Evolutionary conservation across 2,797 vertebrate genomes (phyloP).

Genomic region (Vireo griseus): DNA sequence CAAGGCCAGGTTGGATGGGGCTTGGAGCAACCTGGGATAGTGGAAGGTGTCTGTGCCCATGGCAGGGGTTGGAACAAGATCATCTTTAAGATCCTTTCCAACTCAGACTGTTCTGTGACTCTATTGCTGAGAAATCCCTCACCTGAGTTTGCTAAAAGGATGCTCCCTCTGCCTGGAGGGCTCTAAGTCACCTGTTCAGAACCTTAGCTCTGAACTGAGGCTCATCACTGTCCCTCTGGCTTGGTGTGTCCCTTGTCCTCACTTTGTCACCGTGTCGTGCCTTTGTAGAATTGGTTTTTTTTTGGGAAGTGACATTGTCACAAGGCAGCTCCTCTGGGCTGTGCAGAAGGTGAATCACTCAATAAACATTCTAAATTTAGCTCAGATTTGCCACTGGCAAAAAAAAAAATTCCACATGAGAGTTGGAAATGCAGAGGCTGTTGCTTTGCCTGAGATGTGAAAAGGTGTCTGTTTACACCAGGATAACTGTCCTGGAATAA

Average conservation of each 20-base stretch:
- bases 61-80: accelerated
- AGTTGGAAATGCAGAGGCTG: background rate
- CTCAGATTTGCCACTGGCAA: conserved; percentile 3
- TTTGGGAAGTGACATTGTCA: background rate
- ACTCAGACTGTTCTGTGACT: background rate
- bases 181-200: background rate
- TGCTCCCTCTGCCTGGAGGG: background rate
- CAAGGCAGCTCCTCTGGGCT: background rate
- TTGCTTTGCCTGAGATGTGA: background rate
- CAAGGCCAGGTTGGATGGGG: accelerated
- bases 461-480: background rate
- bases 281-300: background rate
- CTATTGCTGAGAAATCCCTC: background rate
- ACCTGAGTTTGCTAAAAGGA: background rate
- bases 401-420: background rate
- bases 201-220: background rate
- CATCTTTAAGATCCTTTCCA: background rate
- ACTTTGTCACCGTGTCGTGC: accelerated
- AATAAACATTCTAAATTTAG: background rate
- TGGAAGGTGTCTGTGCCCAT: too few relatives aligned
- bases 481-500: background rate
- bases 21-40: background rate
- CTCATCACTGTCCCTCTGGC: background rate
- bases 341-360: background rate
- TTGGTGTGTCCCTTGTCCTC: background rate